Evolutionary conservation across 2,113 vertebrate species (phyloP).

Genomic region (Cottus gobio): DNA sequence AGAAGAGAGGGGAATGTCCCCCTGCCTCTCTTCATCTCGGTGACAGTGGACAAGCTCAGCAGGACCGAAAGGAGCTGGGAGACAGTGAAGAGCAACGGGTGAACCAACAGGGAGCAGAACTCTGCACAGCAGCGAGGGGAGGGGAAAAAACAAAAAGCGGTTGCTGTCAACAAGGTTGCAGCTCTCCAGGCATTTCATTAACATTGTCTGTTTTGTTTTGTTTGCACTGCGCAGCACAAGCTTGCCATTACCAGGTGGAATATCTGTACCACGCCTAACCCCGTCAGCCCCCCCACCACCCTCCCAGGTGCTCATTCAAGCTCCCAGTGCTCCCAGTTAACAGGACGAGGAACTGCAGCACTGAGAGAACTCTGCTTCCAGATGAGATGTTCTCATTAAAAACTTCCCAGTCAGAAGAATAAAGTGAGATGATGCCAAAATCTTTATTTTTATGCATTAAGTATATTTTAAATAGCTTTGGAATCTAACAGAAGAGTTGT

Average conservation of each 20-base stretch:
- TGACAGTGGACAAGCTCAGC: conserved; percentile 43
- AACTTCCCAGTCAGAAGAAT: conserved; percentile 73
- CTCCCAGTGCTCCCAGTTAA: conserved; percentile 62
- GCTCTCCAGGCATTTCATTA: conserved; percentile 61
- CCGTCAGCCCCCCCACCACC: conserved; percentile 3
- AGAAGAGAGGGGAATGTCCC: conserved; percentile 39
- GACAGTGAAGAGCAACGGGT: conserved; percentile 11
- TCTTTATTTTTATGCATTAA: conserved; percentile 99
- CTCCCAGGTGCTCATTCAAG: conserved; percentile 6
- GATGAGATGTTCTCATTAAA: conserved; percentile 69
- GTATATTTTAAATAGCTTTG: conserved; percentile 99
- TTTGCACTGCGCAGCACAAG: conserved; percentile 51
- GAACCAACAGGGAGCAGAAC: conserved; percentile 43
- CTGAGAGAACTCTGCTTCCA: conserved; percentile 88
- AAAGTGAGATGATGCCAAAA: conserved; percentile 93
- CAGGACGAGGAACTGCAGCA: conserved; percentile 67
- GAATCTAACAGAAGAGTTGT: conserved; percentile 95
- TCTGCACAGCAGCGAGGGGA: conserved; percentile 5
- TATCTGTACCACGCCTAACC: conserved; percentile 25
- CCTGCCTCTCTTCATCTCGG: conserved; percentile 40
- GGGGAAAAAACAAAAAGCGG: neutral
- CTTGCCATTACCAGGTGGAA: conserved; percentile 52
- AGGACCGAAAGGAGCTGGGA: neutral
- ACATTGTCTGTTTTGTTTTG: conserved; percentile 60
- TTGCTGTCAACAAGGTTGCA: conserved; percentile 14